Percentiles rank a stretch among this genome's conserved stretches.
Conservation (phyloP, 2,797 vertebrate species). For the Pogonophryne albipinna region DNA sequence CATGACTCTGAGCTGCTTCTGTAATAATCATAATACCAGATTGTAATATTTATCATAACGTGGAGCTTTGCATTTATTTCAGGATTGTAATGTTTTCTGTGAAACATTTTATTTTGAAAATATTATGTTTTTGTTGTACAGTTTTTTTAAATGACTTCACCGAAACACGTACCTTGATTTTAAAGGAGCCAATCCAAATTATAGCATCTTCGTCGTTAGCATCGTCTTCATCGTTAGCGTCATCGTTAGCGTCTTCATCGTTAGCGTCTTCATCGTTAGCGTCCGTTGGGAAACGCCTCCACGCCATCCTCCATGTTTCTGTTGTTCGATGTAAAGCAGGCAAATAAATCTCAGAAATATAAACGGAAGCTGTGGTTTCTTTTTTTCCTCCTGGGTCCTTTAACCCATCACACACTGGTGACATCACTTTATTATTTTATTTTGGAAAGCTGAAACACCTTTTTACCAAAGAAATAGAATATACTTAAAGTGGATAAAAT, state of each 20-base stretch:
- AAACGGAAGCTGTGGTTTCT: background rate
- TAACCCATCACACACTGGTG: too few species aligned
- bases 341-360: slow-evolving; percentile 49
- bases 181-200: slow-evolving; percentile 23
- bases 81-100: slow-evolving; percentile 53
- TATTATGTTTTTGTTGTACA: slow-evolving; percentile 31
- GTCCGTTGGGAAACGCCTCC: slow-evolving; percentile 1
- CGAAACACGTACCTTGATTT: background rate
- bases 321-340: slow-evolving; percentile 33
- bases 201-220: background rate
- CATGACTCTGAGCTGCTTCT: too few species aligned
- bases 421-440: too few species aligned
- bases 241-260: background rate
- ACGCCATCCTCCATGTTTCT: slow-evolving; percentile 29
- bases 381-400: too few species aligned
- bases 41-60: slow-evolving; percentile 26
- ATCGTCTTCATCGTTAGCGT: background rate
- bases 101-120: slow-evolving; percentile 19
- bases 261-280: background rate
- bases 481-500: too few species aligned
- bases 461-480: too few species aligned
- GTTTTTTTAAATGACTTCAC: slow-evolving; percentile 4
- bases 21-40: slow-evolving; percentile 12
- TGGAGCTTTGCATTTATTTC: slow-evolving; percentile 59
- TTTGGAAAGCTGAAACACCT: too few species aligned